A percentile compares a stretch with the other conserved stretches of the same genome.
phyloP scores from a whole-genome alignment of 2,888 invertebrate species.

The Phyllotreta cruciferae region DNA sequence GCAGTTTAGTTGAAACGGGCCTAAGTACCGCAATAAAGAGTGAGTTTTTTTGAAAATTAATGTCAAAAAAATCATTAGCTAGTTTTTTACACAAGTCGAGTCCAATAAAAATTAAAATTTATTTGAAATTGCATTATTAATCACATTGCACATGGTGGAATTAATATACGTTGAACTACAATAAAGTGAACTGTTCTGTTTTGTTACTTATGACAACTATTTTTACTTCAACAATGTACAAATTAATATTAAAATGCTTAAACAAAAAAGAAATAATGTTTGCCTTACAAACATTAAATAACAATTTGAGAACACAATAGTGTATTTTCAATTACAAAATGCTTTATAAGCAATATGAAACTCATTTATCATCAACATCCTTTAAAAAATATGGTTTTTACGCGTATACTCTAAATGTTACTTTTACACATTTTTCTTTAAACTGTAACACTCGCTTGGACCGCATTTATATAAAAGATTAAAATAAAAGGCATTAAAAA shows the following conservation, averaged over 20 bases:
- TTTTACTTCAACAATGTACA: slow-evolving; percentile 39
- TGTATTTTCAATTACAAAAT: slow-evolving; percentile 35
- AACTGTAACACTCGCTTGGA: slow-evolving; percentile 51
- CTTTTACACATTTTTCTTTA: slow-evolving; percentile 48
- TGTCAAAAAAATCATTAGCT: too few species aligned
- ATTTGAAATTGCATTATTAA: background rate
- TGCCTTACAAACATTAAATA: slow-evolving; percentile 40
- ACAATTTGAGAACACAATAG: slow-evolving; percentile 47
- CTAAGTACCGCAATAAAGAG: too few species aligned
- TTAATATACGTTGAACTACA: slow-evolving; percentile 24
- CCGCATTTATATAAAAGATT: slow-evolving; percentile 48
- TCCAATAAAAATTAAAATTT: too few species aligned
- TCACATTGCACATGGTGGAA: background rate
- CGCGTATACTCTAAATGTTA: slow-evolving; percentile 55
- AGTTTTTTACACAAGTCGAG: too few species aligned
- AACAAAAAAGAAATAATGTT: slow-evolving; percentile 36
- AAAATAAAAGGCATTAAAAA: slow-evolving; percentile 40
- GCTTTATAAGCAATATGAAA: slow-evolving; percentile 37
- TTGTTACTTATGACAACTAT: slow-evolving; percentile 33
- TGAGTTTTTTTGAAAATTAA: too few species aligned
- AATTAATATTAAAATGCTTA: slow-evolving; percentile 37
- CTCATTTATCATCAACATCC: slow-evolving; percentile 45
- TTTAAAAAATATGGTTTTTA: slow-evolving; percentile 51
- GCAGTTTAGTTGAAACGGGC: too few species aligned
- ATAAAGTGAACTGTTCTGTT: slow-evolving; percentile 40